phyloP scores from a whole-genome alignment of 2,888 invertebrate genomes.

The Plagodis pulveraria region DNA sequence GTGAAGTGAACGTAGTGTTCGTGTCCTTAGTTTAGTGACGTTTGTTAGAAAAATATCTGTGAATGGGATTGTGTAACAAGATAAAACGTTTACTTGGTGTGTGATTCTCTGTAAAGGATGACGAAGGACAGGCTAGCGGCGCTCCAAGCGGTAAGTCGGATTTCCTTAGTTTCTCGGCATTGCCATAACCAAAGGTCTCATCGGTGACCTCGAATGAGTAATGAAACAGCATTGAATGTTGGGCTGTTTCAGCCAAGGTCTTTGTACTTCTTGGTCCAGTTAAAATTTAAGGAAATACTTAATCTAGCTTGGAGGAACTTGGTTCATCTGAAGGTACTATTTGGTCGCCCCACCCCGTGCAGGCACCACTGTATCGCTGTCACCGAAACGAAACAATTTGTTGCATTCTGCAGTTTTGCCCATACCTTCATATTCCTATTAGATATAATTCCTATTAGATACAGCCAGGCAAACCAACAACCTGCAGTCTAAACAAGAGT shows the following conservation, averaged over 20 bases:
- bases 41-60: constrained; percentile 89
- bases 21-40: constrained; percentile 90
- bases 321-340: constrained; percentile 49
- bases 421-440: constrained; percentile 40
- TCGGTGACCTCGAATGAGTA: constrained; percentile 74
- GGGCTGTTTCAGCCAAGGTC: constrained; percentile 39
- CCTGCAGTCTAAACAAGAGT: not conserved
- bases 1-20: constrained; percentile 88
- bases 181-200: constrained; percentile 71
- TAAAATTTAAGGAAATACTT: constrained; percentile 14
- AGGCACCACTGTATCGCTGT: constrained; percentile 68
- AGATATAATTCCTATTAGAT: constrained; percentile 36
- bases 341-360: constrained; percentile 78
- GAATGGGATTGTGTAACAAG: constrained; percentile 92
- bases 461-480: constrained; percentile 28
- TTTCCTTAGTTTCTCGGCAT: constrained; percentile 59
- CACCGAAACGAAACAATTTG: constrained; percentile 70
- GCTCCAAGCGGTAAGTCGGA: constrained; percentile 93
- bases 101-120: constrained; percentile 90
- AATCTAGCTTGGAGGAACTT: constrained; percentile 29
- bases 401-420: constrained; percentile 58
- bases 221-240: constrained; percentile 61
- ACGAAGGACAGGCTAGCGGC: constrained; percentile 99
- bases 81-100: constrained; percentile 87
- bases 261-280: constrained; percentile 30